Base-by-base conservation (phyloP, 1,140 invertebrate genomes). In the Pomacea maculata region DNA sequence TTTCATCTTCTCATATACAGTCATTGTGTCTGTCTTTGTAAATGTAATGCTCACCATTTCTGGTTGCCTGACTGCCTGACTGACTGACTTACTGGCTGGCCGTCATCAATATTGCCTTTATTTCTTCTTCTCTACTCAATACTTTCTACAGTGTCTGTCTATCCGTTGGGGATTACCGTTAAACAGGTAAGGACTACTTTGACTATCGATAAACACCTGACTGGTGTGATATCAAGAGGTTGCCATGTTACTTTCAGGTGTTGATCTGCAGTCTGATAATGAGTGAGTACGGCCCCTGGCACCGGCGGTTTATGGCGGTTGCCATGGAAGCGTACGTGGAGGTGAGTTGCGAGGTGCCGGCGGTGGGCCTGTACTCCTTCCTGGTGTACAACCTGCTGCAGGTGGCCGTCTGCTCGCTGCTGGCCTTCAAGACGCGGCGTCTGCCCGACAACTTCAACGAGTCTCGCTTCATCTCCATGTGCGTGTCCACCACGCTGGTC, bases 371-470 rank as follows among this genome's bases (percentile, higher is more conserved):
- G 45, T 17, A 73, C 70, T 71, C 83, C 55, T 84, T 84, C 75
- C 84, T 97, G 91, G 94, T 94, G 85, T 97, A 97, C 93, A 96
- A 96, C 4, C 95, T 97, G 83, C 92, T 96, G 57, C 93, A 98
- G 57, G 96, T 97, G 82, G 91, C 96, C 17, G 93, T 96, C 8
- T 97, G 96, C 89, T 97, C 96, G 0, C 93, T 97, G 19, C 97
- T 97, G 89, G 96, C 97, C 10, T 94, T 97, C 1, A 93, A 97
- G 74, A 87, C 86, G 14, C 64, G 87, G 6, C 79, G 80, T 63
- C 73, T 88, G n/a, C 86, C 86, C 17, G 85, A 87, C 77, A 88
- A 88, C 80, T 87, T 87, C 83, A 88, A 87, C 83, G 86, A 88
- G 81, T 83, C 84, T 1, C 82, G 83, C 17, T 88, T 86, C 80